phyloP scores from a whole-genome alignment of 1,140 invertebrate species.

The Ctenoplectra terminalis region DNA sequence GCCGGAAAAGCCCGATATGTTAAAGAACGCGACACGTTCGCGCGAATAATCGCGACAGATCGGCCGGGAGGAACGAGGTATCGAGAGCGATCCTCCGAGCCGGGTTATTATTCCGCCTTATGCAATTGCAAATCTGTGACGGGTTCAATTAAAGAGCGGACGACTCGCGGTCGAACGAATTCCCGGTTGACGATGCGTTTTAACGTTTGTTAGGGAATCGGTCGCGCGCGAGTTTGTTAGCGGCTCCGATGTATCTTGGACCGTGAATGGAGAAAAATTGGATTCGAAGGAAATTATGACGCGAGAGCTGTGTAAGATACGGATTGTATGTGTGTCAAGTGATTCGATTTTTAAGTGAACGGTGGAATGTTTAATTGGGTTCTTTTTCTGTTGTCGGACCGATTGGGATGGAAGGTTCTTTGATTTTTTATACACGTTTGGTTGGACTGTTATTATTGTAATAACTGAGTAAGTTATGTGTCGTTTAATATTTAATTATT shows the following conservation, averaged over 20 bases:
- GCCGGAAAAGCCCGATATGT: constrained; percentile 33
- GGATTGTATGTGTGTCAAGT: too few species aligned
- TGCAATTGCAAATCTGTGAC: background rate
- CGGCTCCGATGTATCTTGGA: background rate
- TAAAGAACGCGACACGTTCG: too few species aligned
- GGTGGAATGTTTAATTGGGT: too few species aligned
- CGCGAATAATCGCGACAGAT: background rate
- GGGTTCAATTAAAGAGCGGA: constrained; percentile 2
- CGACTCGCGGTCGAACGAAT: background rate
- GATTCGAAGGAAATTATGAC: background rate
- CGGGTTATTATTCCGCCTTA: background rate
- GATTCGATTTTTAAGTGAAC: too few species aligned
- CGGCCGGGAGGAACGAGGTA: background rate
- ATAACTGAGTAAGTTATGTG: too few species aligned
- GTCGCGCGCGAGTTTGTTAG: background rate
- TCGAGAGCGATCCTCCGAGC: background rate
- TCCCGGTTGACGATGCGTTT: background rate
- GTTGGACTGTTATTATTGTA: too few species aligned
- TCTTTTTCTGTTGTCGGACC: too few species aligned
- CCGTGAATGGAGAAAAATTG: background rate
- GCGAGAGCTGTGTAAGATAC: background rate
- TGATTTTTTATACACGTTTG: too few species aligned
- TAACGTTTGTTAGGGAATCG: background rate
- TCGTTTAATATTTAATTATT: too few species aligned
- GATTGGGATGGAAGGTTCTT: too few species aligned